phyloP scores from a whole-genome alignment of 2,888 invertebrate genomes.

The Onchidella celtica region DNA sequence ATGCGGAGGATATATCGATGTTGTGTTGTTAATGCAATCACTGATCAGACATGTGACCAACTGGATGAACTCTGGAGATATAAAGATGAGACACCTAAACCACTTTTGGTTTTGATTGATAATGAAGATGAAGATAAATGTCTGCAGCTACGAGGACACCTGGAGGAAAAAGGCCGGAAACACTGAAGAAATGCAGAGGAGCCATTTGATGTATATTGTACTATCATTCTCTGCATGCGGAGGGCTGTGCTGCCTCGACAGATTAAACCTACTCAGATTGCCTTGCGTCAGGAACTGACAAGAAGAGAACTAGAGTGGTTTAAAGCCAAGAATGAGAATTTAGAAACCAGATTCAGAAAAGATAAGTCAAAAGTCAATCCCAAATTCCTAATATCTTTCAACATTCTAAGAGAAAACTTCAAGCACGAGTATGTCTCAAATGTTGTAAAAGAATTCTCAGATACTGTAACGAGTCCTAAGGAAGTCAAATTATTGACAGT shows the following conservation, averaged over 20 bases:
- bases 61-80: constrained; percentile 57
- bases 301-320: constrained; percentile 62
- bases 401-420: constrained; percentile 68
- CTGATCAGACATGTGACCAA: constrained; percentile 63
- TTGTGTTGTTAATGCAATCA: constrained; percentile 60
- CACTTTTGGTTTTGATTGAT: constrained; percentile 64
- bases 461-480: constrained; percentile 49
- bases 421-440: constrained; percentile 59
- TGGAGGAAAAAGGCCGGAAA: constrained; percentile 54
- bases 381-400: constrained; percentile 65
- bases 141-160: constrained; percentile 40
- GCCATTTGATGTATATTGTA: constrained; percentile 55
- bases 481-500: constrained; percentile 61
- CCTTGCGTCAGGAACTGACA: constrained; percentile 57
- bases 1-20: constrained; percentile 60
- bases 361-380: constrained; percentile 55
- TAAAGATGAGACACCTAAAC: constrained; percentile 57
- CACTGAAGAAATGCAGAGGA: constrained; percentile 2
- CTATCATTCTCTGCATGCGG: constrained; percentile 54
- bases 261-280: background rate
- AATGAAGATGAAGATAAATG: constrained; percentile 63
- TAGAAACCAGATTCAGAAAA: constrained; percentile 54
- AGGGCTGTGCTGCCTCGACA: constrained; percentile 40
- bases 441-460: constrained; percentile 59
- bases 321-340: constrained; percentile 55